Base-by-base conservation (phyloP, 2,888 invertebrate genomes). In the Torymus texanus region DNA sequence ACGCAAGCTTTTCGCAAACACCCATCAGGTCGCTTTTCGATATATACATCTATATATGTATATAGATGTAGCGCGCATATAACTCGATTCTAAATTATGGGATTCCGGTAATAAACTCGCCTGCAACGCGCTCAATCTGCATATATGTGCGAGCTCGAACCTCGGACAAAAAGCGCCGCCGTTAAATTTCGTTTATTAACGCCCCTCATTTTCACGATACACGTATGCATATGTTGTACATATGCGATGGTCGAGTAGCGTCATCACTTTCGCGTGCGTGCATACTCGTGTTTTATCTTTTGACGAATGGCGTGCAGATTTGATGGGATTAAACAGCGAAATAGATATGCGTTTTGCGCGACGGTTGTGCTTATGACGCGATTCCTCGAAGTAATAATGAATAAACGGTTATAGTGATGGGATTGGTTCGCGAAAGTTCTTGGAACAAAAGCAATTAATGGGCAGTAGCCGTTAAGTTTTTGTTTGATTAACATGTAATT, bases 131-230 rank as follows among this genome's bases (percentile, higher is more conserved):
- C 41, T 41, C 8, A 5, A 41, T 41, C 8, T 41, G 41, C 41
- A 41, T 41, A 41, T 41, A 41, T 41, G 41, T 8, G 41, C 41
- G 41, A 41, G 41, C 41, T 41, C 41, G 41, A 41, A 41, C 8
- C 8, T 1, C 41, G 41, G 41, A 41, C 41, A 41, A 41, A 41
- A 41, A 41, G 41, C 41, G 41, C 41, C 21, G 2, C 78, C 67
- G 67, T 78, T 78, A 67, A 78, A 78, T 78, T 78, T 72, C 72
- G 66, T 78, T 78, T 67, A 73, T 78, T 73, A 78, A 62, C 73
- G 73, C 73, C 67, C 21, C 71, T 67, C 72, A 73, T 78, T 78
- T 78, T 41, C 65, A 21, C 61, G 72, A 61, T 66, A 41, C 29
- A 61, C 24, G 41, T 61, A 61, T 50, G 55, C 16, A n/a, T 55